These are phyloP conservation scores for Drosophila quasianomalipes DNA, from an alignment of 2,888 invertebrate species.

Conservation along the genomic window DNA sequence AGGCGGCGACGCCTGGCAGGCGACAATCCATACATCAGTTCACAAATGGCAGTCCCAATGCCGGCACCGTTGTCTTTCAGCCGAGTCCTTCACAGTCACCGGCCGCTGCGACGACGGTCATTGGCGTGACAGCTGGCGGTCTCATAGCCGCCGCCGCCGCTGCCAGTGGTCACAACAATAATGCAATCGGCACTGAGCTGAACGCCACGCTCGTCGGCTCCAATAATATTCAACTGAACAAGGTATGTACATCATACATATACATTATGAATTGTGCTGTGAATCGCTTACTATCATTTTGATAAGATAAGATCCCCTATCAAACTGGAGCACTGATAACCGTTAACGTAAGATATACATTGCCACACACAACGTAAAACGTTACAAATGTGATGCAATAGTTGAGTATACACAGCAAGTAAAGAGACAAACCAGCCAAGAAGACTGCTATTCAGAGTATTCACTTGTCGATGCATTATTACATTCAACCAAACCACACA, in stretches of 20 bases:
- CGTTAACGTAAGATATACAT: constrained; percentile 24
- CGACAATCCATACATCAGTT: constrained; percentile 86
- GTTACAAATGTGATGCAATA: constrained; percentile 13
- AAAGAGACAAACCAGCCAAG: not conserved
- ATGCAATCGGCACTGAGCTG: constrained; percentile 85
- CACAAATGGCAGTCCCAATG: constrained; percentile 85
- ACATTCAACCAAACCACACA: not conserved
- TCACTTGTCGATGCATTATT: not conserved
- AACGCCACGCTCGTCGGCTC: constrained; percentile 86
- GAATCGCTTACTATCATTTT: not conserved
- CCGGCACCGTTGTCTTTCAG: constrained; percentile 85
- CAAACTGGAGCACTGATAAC: constrained; percentile 47
- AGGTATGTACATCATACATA: constrained; percentile 67
- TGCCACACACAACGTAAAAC: constrained; percentile 6
- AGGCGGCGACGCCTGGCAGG: constrained; percentile 86
- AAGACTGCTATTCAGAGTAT: not conserved
- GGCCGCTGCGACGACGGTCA: constrained; percentile 84
- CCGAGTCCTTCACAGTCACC: constrained; percentile 86
- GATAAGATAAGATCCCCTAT: constrained; percentile 52
- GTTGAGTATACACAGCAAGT: not conserved
- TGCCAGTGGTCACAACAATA: constrained; percentile 54
- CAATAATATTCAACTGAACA: constrained; percentile 86
- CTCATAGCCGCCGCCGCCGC: constrained; percentile 70
- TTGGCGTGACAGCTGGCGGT: constrained; percentile 84
- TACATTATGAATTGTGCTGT: not conserved